Conservation (phyloP, 2,797 vertebrate genomes). For the Gadopsis bispinosus region DNA sequence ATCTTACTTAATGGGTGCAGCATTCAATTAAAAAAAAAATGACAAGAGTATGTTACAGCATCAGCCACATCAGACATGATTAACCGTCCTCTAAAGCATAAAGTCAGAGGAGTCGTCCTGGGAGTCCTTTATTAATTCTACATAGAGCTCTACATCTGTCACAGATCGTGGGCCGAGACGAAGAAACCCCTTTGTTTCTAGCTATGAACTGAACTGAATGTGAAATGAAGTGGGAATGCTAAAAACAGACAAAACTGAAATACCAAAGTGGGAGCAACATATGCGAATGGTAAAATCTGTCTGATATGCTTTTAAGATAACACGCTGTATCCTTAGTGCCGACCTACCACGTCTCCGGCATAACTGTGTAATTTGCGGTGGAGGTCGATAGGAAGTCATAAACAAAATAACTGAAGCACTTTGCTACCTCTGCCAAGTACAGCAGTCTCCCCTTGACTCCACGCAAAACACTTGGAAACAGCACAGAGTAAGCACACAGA, state of each 20-base stretch:
- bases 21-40: conserved; percentile 55
- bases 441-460: conserved; percentile 33
- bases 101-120: conserved; percentile 34
- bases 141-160: conserved; percentile 57
- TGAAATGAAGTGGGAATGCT: conserved; percentile 24
- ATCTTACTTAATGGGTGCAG: conserved; percentile 44
- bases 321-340: background rate
- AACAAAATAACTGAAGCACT: conserved; percentile 62
- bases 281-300: background rate
- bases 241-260: conserved; percentile 22
- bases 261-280: conserved; percentile 18
- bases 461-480: conserved; percentile 47
- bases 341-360: conserved; percentile 30
- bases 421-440: conserved; percentile 49
- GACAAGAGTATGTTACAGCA: conserved; percentile 16
- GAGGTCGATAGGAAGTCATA: conserved; percentile 70
- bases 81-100: conserved; percentile 36
- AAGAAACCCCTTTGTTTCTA: conserved; percentile 31
- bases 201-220: conserved; percentile 36
- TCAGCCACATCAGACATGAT: conserved; percentile 51
- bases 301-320: conserved; percentile 43
- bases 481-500: conserved; percentile 24
- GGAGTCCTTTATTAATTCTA: conserved; percentile 41
- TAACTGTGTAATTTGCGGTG: conserved; percentile 51
- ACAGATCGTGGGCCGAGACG: conserved; percentile 45